These are phyloP conservation scores for Drosophila maculinotata DNA, from an alignment of 2,888 invertebrate genomes.

Conservation along the genomic window DNA sequence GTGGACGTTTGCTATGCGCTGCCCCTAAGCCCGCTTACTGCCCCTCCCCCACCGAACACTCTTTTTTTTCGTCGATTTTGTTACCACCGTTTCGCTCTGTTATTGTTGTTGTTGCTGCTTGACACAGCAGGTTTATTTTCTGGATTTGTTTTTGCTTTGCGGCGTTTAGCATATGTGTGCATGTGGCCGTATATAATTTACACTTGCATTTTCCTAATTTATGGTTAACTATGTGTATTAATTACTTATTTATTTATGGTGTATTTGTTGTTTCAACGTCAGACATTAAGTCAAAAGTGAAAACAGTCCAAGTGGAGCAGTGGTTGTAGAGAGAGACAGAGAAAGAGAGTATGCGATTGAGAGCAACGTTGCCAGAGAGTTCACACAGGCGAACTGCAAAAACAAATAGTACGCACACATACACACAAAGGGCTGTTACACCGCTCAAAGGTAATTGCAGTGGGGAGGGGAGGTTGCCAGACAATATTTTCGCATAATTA, in stretches of 20 bases:
- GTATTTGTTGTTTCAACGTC: conserved; percentile 19
- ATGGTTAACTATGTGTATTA: conserved; percentile 1
- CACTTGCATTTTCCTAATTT: conserved; percentile 25
- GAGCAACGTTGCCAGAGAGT: conserved; percentile 37
- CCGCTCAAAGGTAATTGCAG: conserved; percentile 35
- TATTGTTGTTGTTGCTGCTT: conserved; percentile 48
- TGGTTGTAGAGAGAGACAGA: conserved; percentile 28
- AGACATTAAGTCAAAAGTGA: conserved; percentile 57
- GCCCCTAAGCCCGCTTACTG: conserved; percentile 46
- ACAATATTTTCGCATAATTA: conserved; percentile 53
- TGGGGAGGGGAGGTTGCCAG: conserved; percentile 23
- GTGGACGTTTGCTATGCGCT: conserved; percentile 74
- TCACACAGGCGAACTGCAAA: conserved; percentile 35
- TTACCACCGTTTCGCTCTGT: conserved; percentile 58
- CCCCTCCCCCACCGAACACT: conserved; percentile 9
- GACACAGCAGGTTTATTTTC: conserved; percentile 61
- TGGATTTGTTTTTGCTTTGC: conserved; percentile 13
- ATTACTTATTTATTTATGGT: conserved; percentile 22
- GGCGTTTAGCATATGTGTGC: conserved; percentile 22
- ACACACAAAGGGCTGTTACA: conserved; percentile 39
- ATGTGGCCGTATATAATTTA: conserved; percentile 12
- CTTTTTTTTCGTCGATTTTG: conserved; percentile 49
- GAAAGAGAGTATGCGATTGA: conserved; percentile 12
- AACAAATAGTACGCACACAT: conserved; percentile 57
- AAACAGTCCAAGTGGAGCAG: conserved; percentile 65